phyloP scores from a whole-genome alignment of 2,113 vertebrate species.

The Pomatostomus ruficeps region DNA sequence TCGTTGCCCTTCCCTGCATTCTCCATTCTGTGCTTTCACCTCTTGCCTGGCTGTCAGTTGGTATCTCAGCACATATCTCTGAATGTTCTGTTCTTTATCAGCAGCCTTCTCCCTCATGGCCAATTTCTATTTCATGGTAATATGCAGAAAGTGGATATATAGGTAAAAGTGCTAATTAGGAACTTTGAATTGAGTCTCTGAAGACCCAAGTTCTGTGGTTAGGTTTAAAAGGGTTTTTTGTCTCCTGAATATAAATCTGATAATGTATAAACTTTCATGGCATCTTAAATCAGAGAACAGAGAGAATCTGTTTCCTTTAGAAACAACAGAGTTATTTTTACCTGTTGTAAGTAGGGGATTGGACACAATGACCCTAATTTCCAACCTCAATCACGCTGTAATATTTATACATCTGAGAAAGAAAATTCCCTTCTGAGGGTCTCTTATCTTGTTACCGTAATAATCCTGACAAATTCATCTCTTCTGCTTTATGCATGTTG shows the following conservation, averaged over 20 bases:
- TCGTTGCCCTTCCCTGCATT: not conserved
- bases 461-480: not conserved
- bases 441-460: not conserved
- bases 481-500: not conserved
- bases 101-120: slow-evolving; percentile 11
- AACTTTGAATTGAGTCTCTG: slow-evolving; percentile 6
- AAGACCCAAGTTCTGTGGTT: not conserved
- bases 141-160: not conserved
- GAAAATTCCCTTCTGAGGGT: not conserved
- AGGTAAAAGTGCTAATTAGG: slow-evolving; percentile 46
- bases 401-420: not conserved
- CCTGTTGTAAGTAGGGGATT: not conserved
- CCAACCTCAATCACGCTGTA: not conserved
- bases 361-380: not conserved
- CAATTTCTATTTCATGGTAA: slow-evolving; percentile 11
- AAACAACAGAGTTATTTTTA: not conserved
- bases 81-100: not conserved
- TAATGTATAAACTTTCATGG: not conserved
- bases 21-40: not conserved
- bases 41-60: not conserved
- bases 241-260: slow-evolving; percentile 3
- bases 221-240: not conserved
- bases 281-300: not conserved
- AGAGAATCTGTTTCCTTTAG: not conserved
- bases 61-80: not conserved